Base-by-base conservation (phyloP, 1,140 invertebrate species). In the Drosophila pachea region DNA sequence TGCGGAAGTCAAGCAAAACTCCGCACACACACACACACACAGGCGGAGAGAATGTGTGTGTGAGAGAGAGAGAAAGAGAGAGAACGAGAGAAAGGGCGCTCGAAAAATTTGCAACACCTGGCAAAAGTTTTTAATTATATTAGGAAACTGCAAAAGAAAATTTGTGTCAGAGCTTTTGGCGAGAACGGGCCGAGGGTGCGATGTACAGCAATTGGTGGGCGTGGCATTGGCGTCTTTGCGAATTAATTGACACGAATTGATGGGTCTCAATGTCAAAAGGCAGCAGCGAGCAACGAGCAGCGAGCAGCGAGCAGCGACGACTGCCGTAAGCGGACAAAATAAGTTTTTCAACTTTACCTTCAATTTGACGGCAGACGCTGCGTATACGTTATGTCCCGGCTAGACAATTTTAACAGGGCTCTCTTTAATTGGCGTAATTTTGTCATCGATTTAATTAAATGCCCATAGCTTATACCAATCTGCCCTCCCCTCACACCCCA, bases 211-310 rank as follows among this genome's bases (percentile, higher is more conserved):
- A 55, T 33, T 54, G 43, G 40, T 59, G 65, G 76, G 79, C 69
- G 56, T 65, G 69, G 79, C 60, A 52, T 58, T 82, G 63, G 59
- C 62, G 68, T 79, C 69, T 76, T 71, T 78, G 73, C 63, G 73
- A 86, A 84, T 79, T 86, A 86, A 86, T 86, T 86, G 82, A 86
- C 81, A 86, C 81, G 81, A 84, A 86, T 86, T 86, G 77, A 86
- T 86, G 74, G 74, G 65, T 77, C 75, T 86, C 82, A 81, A 81
- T 86, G 74, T 86, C 82, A 86, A 67, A 68, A 71, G 52, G 50
- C 55, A 59, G 16, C 55, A 59, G 43, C n/a, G n/a, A 50, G 42
- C 62, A 42, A 31, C 36, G 1, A 12, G n/a, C 40, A 42, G 40
- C 40, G 1, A 45, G 1, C 9, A 43, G 22, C 11, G 22, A 58